A percentile compares a stretch with the other conserved stretches of the same genome.
Conservation (phyloP, 2,113 vertebrate species). For the Cheirogaleus medius region DNA sequence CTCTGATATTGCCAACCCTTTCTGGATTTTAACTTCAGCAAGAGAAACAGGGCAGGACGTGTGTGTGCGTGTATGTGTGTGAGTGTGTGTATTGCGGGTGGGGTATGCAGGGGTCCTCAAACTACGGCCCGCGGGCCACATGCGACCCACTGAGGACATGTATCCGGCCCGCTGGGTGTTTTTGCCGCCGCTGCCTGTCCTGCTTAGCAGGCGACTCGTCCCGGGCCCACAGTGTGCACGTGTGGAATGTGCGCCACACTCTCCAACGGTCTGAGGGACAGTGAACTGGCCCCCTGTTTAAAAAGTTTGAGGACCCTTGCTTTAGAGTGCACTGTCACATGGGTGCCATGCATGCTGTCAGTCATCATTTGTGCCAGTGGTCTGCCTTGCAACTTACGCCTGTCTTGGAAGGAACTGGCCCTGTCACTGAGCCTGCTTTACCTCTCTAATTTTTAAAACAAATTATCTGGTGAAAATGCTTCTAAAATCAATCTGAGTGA, state of each 20-base stretch:
- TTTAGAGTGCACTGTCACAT: not conserved
- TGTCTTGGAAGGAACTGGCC: not conserved
- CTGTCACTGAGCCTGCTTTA: not conserved
- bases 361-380: not conserved
- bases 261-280: too few species aligned
- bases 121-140: too few species aligned
- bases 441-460: not conserved
- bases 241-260: too few species aligned
- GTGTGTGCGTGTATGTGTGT: not conserved
- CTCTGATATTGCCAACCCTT: too few species aligned
- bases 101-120: too few species aligned
- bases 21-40: not conserved
- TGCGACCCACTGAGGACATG: too few species aligned
- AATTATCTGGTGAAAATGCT: not conserved
- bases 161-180: too few species aligned
- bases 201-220: too few species aligned
- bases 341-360: not conserved
- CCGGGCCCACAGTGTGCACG: too few species aligned
- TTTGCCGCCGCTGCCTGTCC: too few species aligned
- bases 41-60: not conserved
- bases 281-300: too few species aligned
- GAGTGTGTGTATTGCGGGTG: not conserved
- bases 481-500: not conserved
- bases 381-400: not conserved
- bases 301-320: too few species aligned